Base-by-base conservation (phyloP, 2,888 invertebrate genomes). In the Junonia oenone region DNA sequence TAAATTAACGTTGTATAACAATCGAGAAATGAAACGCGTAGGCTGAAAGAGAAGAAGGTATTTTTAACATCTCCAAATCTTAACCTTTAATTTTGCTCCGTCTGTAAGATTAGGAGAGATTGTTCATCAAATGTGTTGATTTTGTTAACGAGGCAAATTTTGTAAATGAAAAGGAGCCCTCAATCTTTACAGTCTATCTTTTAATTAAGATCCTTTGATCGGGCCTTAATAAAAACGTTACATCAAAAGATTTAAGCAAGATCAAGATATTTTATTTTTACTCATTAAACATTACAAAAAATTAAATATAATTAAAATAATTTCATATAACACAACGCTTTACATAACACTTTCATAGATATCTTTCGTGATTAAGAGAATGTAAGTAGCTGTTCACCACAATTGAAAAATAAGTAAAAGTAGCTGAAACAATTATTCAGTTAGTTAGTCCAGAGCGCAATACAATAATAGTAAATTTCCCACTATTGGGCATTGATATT, bases 371-470 rank as follows among this genome's bases (percentile, higher is more conserved):
- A 46, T 71, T 54, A 22, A 76, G 40, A 2, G 68, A 62, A 46
- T 69, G 59, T 13, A 75, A 57, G 53, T 69, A 77, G 61, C 72
- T 75, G 54, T 75, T 75, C 8, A 80, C 73, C 4, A 75, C 61
- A 2, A 71, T 49, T n/a, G 61, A 61, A 55, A 76, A 80, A 57
- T 76, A 77, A 17, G 40, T 50, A 50, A 50, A 50, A 14, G 8
- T 40, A 3, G 17, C 50, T 40, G 50, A 40, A 40, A 48, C 14
- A 48, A n/a, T n/a, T n/a, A n/a, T n/a, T n/a, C n/a, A n/a, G n/a
- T n/a, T n/a, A n/a, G n/a, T n/a, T n/a, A n/a, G n/a, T n/a, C n/a
- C n/a, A n/a, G n/a, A n/a, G n/a, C n/a, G n/a, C n/a, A n/a, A n/a
- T n/a, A n/a, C n/a, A n/a, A n/a, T n/a, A n/a, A n/a, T n/a, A n/a